Percentiles rank a stretch among this genome's conserved stretches.
Conservation (phyloP, 2,113 vertebrate species). For the Istiophorus platypterus region DNA sequence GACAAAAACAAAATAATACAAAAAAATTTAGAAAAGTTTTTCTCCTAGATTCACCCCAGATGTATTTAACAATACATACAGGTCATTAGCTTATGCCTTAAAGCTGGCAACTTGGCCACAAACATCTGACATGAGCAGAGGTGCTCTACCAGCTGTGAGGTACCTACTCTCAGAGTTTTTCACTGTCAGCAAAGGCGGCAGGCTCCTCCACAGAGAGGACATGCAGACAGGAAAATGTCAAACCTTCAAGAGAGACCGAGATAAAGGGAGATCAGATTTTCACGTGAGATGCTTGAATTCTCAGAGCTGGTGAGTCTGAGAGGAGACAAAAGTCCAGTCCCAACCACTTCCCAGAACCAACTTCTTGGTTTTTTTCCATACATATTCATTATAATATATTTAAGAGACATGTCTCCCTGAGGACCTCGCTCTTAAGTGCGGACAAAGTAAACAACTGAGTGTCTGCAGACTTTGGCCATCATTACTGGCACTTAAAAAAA, state of each 20-base stretch:
- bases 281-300: neutral
- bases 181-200: neutral
- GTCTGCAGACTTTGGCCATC: no score
- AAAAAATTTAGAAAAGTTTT: no score
- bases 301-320: neutral
- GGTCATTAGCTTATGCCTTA: no score
- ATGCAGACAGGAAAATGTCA: constrained; percentile 16
- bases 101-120: no score
- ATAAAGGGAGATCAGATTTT: constrained; percentile 10
- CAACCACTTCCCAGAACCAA: neutral
- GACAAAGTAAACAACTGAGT: neutral
- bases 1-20: no score
- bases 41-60: no score
- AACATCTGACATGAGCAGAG: no score
- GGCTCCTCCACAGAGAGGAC: neutral
- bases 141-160: neutral
- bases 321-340: neutral
- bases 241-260: constrained; percentile 36
- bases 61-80: no score
- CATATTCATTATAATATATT: neutral
- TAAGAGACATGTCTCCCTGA: neutral
- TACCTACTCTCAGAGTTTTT: neutral
- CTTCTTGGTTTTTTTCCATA: neutral
- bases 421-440: constrained; percentile 8
- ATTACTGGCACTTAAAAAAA: no score